Conservation (phyloP, 2,113 vertebrate species). For the Podarcis muralis region DNA sequence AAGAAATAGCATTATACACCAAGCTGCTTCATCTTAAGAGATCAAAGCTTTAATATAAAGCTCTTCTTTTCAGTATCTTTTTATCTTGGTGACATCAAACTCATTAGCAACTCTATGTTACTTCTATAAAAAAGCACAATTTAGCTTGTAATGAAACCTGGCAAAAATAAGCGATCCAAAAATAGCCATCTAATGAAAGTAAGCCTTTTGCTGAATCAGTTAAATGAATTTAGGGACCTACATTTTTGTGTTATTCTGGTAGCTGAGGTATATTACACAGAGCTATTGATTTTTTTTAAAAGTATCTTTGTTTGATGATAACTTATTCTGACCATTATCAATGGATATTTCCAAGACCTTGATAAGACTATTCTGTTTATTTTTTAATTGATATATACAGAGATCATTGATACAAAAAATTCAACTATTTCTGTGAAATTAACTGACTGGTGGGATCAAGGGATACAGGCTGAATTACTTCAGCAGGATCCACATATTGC, state of each 20-base stretch:
- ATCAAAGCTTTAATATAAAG: slow-evolving; percentile 57
- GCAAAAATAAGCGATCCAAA: slow-evolving; percentile 37
- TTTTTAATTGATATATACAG: neutral
- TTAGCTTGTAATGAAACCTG: slow-evolving; percentile 38
- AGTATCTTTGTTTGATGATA: neutral
- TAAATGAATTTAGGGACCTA: neutral
- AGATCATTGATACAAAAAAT: neutral
- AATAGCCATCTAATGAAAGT: neutral
- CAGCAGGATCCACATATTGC: neutral
- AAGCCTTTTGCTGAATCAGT: neutral
- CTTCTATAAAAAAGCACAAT: neutral
- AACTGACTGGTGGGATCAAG: neutral
- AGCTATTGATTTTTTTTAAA: neutral
- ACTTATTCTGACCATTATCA: neutral
- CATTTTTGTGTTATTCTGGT: neutral
- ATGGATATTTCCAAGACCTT: neutral
- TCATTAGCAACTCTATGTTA: slow-evolving; percentile 45
- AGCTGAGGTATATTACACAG: neutral
- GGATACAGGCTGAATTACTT: too few species aligned
- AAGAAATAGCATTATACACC: slow-evolving; percentile 49
- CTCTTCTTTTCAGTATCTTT: slow-evolving; percentile 20
- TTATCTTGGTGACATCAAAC: slow-evolving; percentile 45
- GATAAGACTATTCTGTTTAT: neutral
- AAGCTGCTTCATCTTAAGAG: slow-evolving; percentile 54
- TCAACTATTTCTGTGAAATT: neutral